These are phyloP conservation scores for Drosophila nr. perissopoda DNA, from an alignment of 2,888 invertebrate genomes.

Conservation along the genomic window DNA sequence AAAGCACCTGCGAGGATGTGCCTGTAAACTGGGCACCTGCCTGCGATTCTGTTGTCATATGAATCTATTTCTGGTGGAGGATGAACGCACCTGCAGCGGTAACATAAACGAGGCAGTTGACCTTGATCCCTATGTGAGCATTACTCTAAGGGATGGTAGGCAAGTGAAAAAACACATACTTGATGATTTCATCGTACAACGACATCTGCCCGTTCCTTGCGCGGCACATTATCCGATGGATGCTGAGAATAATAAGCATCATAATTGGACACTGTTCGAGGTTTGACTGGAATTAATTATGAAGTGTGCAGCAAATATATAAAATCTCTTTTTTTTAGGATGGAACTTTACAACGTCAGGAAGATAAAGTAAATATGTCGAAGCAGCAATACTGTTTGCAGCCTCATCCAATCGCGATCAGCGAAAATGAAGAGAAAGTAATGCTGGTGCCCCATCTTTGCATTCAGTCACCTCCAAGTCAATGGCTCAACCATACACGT, in stretches of 20 bases:
- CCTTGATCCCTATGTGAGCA: constrained; percentile 31
- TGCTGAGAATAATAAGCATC: background rate
- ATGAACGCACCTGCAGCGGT: constrained; percentile 21
- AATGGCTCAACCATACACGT: constrained; percentile 1
- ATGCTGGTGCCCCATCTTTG: constrained; percentile 40
- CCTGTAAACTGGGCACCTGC: constrained; percentile 76
- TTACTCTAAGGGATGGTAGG: constrained; percentile 19
- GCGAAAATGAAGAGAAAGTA: background rate
- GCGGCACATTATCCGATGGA: constrained; percentile 31
- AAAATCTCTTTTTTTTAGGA: constrained; percentile 14
- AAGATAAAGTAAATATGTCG: background rate
- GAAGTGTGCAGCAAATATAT: too few species aligned
- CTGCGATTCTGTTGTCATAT: constrained; percentile 75
- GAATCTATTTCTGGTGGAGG: constrained; percentile 5
- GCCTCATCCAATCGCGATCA: constrained; percentile 6
- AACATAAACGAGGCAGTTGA: background rate
- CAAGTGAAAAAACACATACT: constrained; percentile 18
- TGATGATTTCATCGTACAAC: constrained; percentile 42
- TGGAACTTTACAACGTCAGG: constrained; percentile 18
- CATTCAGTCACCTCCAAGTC: background rate
- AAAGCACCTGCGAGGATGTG: constrained; percentile 69
- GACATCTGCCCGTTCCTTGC: constrained; percentile 43
- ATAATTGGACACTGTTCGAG: constrained; percentile 47
- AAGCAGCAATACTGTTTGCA: constrained; percentile 50
- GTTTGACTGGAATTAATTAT: constrained; percentile 5